These are phyloP conservation scores for Creontiades dilutus DNA, from an alignment of 2,888 invertebrate species.

Conservation along the genomic window DNA sequence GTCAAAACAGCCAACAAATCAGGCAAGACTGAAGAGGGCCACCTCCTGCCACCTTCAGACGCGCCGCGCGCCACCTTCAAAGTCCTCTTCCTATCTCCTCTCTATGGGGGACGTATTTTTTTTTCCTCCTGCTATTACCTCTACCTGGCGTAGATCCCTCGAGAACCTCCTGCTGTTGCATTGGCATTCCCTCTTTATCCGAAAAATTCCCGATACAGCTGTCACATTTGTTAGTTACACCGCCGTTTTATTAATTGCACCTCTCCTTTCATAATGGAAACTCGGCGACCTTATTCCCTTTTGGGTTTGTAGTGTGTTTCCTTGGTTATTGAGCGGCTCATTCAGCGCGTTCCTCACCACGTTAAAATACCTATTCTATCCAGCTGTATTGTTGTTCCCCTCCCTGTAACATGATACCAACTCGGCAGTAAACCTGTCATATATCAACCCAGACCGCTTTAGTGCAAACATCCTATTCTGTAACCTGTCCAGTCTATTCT, in stretches of 20 bases:
- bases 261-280: neutral
- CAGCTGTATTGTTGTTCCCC: neutral
- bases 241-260: slow-evolving; percentile 59
- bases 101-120: neutral
- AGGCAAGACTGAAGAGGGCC: slow-evolving; percentile 12
- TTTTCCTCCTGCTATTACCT: slow-evolving; percentile 17
- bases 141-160: slow-evolving; percentile 24
- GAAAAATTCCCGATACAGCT: slow-evolving; percentile 29
- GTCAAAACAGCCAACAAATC: slow-evolving; percentile 71
- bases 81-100: slow-evolving; percentile 1
- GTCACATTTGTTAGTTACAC: slow-evolving; percentile 55
- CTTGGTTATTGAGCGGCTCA: neutral
- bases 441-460: neutral
- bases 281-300: slow-evolving; percentile 13
- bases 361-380: neutral
- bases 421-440: neutral
- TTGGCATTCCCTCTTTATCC: neutral
- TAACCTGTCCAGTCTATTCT: neutral
- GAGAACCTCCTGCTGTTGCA: slow-evolving; percentile 29
- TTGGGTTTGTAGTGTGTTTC: neutral
- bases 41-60: slow-evolving; percentile 54
- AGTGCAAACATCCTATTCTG: slow-evolving; percentile 11
- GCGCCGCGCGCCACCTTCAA: slow-evolving; percentile 47
- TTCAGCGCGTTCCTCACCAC: neutral
- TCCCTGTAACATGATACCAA: neutral